Evolutionary conservation across 1,140 invertebrate genomes (phyloP), one percentile per base, ranked within the genome.

Genomic region (Lordiphosa mommai): DNA sequence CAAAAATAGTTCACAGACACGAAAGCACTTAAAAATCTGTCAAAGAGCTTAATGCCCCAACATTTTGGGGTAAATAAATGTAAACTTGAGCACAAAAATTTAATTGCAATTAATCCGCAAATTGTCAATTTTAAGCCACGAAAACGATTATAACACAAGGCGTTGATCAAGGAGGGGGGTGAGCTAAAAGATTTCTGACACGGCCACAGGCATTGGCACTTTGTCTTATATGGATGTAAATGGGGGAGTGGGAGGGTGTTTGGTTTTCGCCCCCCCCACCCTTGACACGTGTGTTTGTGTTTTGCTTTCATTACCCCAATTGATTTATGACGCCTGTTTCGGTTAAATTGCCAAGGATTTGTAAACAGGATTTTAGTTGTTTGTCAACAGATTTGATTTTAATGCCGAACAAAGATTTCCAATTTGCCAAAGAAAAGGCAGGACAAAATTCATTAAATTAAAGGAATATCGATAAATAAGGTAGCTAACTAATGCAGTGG

Each of bases 311-410:
- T 69, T 69, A 36, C 57, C 61, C 65, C 40, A 70, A 70, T 70
- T 70, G 66, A 70, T 70, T 70, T 70, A 70, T 70, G 66, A 69
- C 49, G 66, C 66, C 65, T 68, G 65, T 68, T 41, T 58, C 43
- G 57, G 61, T 44, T 55, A 50, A 68, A 68, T 51, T 61, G 64
- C 41, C 38, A 48, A 41, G 66, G 65, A 61, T 70, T 69, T 61
- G 50, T 46, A 14, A 40, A 30, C 44, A 40, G 47, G 50, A 67
- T 63, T 61, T 70, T 34, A 48, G 65, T 69, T 70, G 61, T 70
- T 69, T 70, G 66, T 70, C 67, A 69, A 70, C 58, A 61, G 67
- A 63, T 70, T 70, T 52, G 61, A 63, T 69, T 70, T 69, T 36
- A 63, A 70, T 70, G 65, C 52, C 48, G 44, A 6, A 47, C 58